Conservation (phyloP, 2,888 invertebrate genomes). For the Sclerodermus sp. region DNA sequence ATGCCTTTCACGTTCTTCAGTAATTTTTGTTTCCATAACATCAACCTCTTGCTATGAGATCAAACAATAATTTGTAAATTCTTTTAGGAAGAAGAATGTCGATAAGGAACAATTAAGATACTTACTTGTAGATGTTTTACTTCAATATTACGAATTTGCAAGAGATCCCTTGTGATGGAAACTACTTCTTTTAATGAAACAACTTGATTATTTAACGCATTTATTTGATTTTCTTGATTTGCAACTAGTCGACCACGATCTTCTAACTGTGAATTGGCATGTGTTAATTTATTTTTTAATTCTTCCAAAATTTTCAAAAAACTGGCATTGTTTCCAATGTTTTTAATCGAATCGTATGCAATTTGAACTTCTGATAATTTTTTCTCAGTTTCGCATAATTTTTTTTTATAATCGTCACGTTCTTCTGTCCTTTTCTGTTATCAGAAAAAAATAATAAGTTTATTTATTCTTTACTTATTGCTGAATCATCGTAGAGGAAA, state of each 20-base stretch:
- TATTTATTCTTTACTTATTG: too few relatives aligned
- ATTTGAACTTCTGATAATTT: slow-evolving; percentile 36
- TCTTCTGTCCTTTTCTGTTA: slow-evolving; percentile 41
- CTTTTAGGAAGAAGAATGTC: background rate
- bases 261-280: slow-evolving; percentile 41
- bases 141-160: slow-evolving; percentile 78
- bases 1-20: slow-evolving; percentile 73
- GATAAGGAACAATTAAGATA: background rate
- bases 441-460: slow-evolving; percentile 5
- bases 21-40: slow-evolving; percentile 70
- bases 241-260: slow-evolving; percentile 40
- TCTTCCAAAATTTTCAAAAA: slow-evolving; percentile 40
- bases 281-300: slow-evolving; percentile 36
- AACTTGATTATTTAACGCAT: slow-evolving; percentile 71
- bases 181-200: slow-evolving; percentile 79
- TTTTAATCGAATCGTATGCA: slow-evolving; percentile 28
- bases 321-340: slow-evolving; percentile 26
- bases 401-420: slow-evolving; percentile 40
- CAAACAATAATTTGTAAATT: background rate
- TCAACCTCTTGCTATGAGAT: slow-evolving; percentile 65
- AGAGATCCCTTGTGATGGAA: slow-evolving; percentile 76
- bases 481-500: too few relatives aligned
- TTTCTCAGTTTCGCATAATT: slow-evolving; percentile 39
- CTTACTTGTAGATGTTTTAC: slow-evolving; percentile 72
- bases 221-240: slow-evolving; percentile 78